phyloP scores from a whole-genome alignment of 2,113 vertebrate species.

The Pseudorasbora parva region DNA sequence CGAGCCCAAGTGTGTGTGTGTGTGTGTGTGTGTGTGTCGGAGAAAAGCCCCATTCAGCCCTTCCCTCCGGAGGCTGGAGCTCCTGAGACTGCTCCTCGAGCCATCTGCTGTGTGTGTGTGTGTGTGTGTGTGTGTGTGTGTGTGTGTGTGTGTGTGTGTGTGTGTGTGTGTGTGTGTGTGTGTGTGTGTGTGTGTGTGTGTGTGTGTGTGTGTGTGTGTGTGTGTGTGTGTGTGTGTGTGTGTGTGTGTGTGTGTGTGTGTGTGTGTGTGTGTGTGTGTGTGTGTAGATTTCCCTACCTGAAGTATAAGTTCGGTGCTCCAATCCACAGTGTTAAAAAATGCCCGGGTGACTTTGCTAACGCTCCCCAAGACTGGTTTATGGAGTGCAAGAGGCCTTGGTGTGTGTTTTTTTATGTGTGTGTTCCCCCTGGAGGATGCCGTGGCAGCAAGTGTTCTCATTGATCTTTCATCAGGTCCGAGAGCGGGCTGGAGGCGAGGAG shows the following conservation, averaged over 20 bases:
- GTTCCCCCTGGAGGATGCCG: conserved; percentile 69
- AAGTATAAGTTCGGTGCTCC: neutral
- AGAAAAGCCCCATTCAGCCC: conserved; percentile 55
- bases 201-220: too few species aligned
- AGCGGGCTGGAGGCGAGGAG: conserved; percentile 67
- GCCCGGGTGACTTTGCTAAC: neutral
- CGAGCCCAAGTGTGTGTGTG: too few species aligned
- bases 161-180: conserved; percentile 47
- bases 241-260: neutral
- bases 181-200: conserved; percentile 50
- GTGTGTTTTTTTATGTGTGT: conserved; percentile 63
- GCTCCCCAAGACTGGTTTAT: neutral
- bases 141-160: conserved; percentile 59
- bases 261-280: neutral
- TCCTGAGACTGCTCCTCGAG: conserved; percentile 67
- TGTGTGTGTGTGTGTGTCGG: too few species aligned
- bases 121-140: neutral
- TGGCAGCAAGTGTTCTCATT: conserved; percentile 64
- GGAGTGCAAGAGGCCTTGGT: conserved; percentile 63
- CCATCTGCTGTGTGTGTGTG: conserved; percentile 67
- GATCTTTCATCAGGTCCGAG: conserved; percentile 75
- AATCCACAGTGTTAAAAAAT: neutral
- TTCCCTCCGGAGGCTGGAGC: too few species aligned
- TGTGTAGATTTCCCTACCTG: neutral
- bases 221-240: neutral